phyloP scores from a whole-genome alignment of 2,888 invertebrate species.

The Keiferia lycopersicella region DNA sequence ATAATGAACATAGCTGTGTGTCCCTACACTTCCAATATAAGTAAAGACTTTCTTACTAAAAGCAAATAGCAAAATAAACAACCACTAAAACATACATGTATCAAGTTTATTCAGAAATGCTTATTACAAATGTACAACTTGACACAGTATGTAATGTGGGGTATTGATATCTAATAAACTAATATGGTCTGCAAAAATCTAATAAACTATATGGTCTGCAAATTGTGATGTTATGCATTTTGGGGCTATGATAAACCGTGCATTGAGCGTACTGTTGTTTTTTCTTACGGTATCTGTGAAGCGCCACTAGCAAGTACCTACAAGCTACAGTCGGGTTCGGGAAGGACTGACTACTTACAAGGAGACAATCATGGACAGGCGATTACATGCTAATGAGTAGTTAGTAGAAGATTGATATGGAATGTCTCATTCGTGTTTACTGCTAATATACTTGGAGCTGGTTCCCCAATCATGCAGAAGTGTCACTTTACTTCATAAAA shows the following conservation, averaged over 20 bases:
- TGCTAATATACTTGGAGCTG: conserved; percentile 62
- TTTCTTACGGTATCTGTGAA: not conserved
- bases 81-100: conserved; percentile 5
- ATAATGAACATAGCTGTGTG: conserved; percentile 9
- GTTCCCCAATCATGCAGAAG: conserved; percentile 64
- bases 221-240: conserved; percentile 25
- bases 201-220: conserved; percentile 24
- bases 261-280: not conserved
- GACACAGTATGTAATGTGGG: not conserved
- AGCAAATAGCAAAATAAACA: conserved; percentile 14
- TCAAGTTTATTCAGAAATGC: conserved; percentile 1
- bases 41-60: not conserved
- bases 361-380: conserved; percentile 26
- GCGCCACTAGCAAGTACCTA: not conserved
- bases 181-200: conserved; percentile 23
- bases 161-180: not conserved
- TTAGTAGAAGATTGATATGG: conserved; percentile 67
- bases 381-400: conserved; percentile 30
- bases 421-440: conserved; percentile 77
- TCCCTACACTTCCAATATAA: conserved; percentile 6
- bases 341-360: conserved; percentile 17
- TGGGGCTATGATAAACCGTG: conserved; percentile 18
- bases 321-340: not conserved
- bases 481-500: conserved; percentile 73
- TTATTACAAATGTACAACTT: not conserved